These are phyloP conservation scores for Tragulus kanchil DNA, from an alignment of 2,113 vertebrate species.

Conservation along the genomic window DNA sequence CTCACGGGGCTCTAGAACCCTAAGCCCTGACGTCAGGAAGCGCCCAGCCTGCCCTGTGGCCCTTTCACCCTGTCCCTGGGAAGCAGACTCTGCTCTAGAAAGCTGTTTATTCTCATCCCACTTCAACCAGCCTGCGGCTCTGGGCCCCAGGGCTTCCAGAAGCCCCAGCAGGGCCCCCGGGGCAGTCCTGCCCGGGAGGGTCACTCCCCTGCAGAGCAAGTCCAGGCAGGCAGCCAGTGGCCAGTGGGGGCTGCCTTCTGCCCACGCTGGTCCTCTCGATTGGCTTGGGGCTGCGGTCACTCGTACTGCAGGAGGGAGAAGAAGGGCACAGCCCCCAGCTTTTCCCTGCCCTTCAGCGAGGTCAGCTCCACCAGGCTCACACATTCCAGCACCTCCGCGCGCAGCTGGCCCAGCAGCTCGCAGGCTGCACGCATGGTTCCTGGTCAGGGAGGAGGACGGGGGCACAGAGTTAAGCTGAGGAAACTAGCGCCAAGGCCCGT, in stretches of 20 bases:
- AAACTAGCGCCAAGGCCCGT: accelerated
- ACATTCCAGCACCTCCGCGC: conserved; percentile 91
- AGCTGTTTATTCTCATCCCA: neutral
- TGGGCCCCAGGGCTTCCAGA: neutral
- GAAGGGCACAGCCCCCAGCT: conserved; percentile 82
- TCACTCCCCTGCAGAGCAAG: too few relatives aligned
- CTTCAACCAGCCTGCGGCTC: accelerated
- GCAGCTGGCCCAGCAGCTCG: conserved; percentile 90
- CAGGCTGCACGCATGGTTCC: conserved; percentile 94
- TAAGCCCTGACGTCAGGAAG: accelerated
- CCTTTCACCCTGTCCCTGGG: neutral
- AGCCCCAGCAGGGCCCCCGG: neutral
- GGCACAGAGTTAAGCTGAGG: neutral
- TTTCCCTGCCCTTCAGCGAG: conserved; percentile 89
- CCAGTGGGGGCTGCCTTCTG: neutral
- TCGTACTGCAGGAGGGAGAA: conserved; percentile 93
- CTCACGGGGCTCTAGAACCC: neutral
- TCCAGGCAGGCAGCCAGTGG: neutral
- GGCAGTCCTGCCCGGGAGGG: accelerated
- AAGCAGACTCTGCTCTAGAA: neutral
- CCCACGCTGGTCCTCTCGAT: neutral
- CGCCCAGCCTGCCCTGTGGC: neutral
- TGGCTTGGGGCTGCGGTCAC: conserved; percentile 59
- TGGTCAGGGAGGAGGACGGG: conserved; percentile 72
- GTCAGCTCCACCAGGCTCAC: conserved; percentile 92